Percentiles rank a stretch among this genome's conserved stretches.
These are phyloP conservation scores for Ceratosolen solmsi DNA, from an alignment of 1,140 invertebrate genomes.

Conservation along the genomic window DNA sequence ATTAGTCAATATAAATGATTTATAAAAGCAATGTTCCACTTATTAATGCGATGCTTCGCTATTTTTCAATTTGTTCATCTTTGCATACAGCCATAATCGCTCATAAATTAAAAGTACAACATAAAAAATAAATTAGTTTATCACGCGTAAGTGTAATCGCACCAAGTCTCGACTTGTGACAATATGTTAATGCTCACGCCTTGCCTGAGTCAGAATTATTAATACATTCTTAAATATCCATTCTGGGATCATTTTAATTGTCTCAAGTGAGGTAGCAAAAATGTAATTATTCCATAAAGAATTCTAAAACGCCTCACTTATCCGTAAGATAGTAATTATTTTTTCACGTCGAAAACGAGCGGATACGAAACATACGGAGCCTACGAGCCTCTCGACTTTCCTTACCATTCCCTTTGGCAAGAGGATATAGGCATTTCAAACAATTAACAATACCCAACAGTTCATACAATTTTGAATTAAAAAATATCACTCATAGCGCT, in stretches of 20 bases:
- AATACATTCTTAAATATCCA: too few species aligned
- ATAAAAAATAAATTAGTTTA: too few species aligned
- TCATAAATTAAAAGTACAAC: too few species aligned
- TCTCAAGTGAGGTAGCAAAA: not conserved
- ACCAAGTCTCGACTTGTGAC: too few species aligned
- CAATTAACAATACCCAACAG: not conserved
- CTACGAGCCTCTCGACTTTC: too few species aligned
- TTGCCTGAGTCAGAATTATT: too few species aligned
- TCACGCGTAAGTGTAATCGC: too few species aligned
- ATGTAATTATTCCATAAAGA: not conserved
- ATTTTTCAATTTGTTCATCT: too few species aligned
- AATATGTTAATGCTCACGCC: too few species aligned
- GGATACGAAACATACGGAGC: not conserved
- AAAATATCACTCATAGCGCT: not conserved
- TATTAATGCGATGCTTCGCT: not conserved
- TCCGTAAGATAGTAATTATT: slow-evolving; percentile 1
- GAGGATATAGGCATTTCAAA: not conserved
- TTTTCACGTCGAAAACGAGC: not conserved
- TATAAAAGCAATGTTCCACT: not conserved
- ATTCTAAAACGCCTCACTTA: slow-evolving; percentile 4
- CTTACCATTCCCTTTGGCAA: not conserved
- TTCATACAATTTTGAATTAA: not conserved
- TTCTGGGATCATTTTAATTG: not conserved
- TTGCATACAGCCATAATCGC: too few species aligned
- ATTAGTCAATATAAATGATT: not conserved